Evolutionary conservation across 1,140 invertebrate species (phyloP).

Genomic region (Polyergus mexicanus): DNA sequence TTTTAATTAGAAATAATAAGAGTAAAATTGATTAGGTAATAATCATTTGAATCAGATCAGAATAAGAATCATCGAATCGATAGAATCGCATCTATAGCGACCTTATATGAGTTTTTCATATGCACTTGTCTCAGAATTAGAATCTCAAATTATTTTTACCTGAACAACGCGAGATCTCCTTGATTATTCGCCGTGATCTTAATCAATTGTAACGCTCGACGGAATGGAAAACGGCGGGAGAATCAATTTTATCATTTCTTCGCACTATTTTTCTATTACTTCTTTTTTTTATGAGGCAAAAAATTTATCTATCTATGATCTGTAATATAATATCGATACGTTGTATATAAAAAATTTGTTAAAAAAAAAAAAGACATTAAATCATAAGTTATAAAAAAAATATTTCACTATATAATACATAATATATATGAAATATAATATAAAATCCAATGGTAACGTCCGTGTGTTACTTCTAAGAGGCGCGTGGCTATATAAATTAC

Average conservation of each 20-base stretch:
- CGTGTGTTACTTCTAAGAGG: neutral
- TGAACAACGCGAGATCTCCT: slow-evolving; percentile 71
- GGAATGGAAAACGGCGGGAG: slow-evolving; percentile 35
- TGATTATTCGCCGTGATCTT: slow-evolving; percentile 72
- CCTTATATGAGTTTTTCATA: slow-evolving; percentile 70
- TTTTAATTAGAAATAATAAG: neutral
- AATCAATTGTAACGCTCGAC: slow-evolving; percentile 65
- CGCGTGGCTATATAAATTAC: neutral
- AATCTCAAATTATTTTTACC: slow-evolving; percentile 73
- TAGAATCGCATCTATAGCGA: slow-evolving; percentile 65
- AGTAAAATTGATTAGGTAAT: slow-evolving; percentile 20
- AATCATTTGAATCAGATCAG: slow-evolving; percentile 35
- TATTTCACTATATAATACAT: neutral
- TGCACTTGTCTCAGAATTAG: slow-evolving; percentile 56
- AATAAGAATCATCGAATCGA: too few relatives aligned
- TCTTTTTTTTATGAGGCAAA: neutral
- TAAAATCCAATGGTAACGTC: neutral
- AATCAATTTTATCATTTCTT: slow-evolving; percentile 9
- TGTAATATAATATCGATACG: neutral
- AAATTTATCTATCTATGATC: neutral
- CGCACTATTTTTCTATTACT: neutral
- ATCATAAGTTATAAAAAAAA: neutral
- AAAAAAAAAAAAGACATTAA: neutral
- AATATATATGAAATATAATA: too few relatives aligned
- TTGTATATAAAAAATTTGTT: neutral